Conservation (phyloP, 2,888 invertebrate genomes). For the Zele albiditarsus region DNA sequence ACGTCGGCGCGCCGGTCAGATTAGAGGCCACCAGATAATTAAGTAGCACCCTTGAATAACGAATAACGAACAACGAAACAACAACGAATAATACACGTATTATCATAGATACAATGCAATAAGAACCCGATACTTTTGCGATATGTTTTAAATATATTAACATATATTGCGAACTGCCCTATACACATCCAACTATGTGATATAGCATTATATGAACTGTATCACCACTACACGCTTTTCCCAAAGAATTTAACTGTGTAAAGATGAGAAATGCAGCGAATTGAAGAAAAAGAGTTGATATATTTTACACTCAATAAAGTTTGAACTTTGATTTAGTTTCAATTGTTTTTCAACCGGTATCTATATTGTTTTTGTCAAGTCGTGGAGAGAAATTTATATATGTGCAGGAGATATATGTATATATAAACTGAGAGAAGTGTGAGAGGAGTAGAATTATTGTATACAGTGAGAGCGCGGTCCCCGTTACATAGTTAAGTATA, state of each 20-base stretch:
- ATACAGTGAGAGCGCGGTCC: constrained; percentile 5
- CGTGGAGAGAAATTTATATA: too few relatives aligned
- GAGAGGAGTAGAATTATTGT: constrained; percentile 21
- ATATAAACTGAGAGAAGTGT: constrained; percentile 9
- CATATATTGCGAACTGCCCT: background rate
- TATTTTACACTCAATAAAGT: too few relatives aligned
- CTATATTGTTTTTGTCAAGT: too few relatives aligned
- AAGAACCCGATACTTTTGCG: background rate
- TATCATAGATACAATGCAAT: background rate
- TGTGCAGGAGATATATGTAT: too few relatives aligned
- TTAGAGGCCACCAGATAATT: constrained; percentile 71
- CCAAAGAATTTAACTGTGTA: too few relatives aligned
- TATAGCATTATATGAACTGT: too few relatives aligned
- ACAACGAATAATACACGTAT: background rate
- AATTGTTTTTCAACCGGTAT: too few relatives aligned
- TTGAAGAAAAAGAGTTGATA: too few relatives aligned
- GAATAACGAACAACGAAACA: constrained; percentile 50
- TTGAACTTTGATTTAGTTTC: too few relatives aligned
- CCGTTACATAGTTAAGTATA: constrained; percentile 14
- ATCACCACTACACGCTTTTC: too few relatives aligned
- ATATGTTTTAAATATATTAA: background rate
- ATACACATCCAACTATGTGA: too few relatives aligned
- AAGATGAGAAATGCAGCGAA: too few relatives aligned
- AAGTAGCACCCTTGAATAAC: constrained; percentile 72
- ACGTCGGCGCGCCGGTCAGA: constrained; percentile 66